Base-by-base conservation (phyloP, 2,113 vertebrate species). In the Naja naja region DNA sequence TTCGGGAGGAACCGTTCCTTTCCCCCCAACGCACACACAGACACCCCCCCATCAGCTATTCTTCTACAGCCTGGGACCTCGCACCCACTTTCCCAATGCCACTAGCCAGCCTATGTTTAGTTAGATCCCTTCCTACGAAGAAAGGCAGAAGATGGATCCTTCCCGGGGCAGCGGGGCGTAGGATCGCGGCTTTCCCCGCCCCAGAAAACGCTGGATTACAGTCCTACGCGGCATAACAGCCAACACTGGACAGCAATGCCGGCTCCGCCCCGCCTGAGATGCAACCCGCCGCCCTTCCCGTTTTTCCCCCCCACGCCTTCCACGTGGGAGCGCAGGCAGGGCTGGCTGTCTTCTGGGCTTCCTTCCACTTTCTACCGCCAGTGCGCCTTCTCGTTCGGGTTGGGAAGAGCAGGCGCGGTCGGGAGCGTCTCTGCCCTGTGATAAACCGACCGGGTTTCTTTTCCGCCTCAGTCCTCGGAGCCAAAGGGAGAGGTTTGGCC, bases 251-350 rank as follows among this genome's bases (percentile, higher is more conserved):
- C 27, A 12, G 56, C 55, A 8, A 39, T 4, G 87, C 69, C 54
- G 18, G 91, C 87, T 27, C 74, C 92, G 8, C 64, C 89, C 3
- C 0, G 90, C 39, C 0, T 0, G 34, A 10, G 34, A 2, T 34
- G 54, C 4, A 0, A 23, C 6, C 34, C n/a, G 0, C 55, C 11
- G 22, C 58, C n/a, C n/a, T 53, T 5, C 88, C 55, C n/a, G 9
- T 39, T 34, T 34, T 5, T 12, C 11, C 5, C 16, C 55, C 34
- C 87, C 87, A 4, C 91, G 60, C 85, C 89, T 94, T 92, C 93
- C 93, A 94, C 89, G 93, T 94, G 93, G 85, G 91, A 23, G 3
- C 56, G 55, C 2, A 49, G 0, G 58, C 2, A 23, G 54, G 49
- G 14, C 23, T 2, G 85, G 47, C 47, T 47, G 47, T n/a, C 74